phyloP scores from a whole-genome alignment of 2,797 vertebrate genomes.

The Euphonia xanthogaster region DNA sequence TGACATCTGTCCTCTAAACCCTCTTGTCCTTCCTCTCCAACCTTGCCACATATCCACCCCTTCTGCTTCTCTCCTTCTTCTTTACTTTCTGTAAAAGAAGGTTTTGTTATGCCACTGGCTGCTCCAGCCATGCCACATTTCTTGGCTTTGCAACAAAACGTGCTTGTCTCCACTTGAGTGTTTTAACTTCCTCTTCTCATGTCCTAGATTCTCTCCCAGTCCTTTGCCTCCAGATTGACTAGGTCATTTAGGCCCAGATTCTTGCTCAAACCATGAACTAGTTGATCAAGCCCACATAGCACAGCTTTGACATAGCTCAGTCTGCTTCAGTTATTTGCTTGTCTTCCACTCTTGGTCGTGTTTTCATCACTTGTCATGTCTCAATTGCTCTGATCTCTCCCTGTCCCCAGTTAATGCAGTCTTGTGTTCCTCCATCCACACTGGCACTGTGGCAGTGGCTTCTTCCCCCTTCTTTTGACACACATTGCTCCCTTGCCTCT shows the following conservation, averaged over 20 bases:
- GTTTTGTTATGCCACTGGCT: not conserved
- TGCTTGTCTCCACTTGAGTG: not conserved
- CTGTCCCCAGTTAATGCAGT: not conserved
- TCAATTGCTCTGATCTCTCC: not conserved
- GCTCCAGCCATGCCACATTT: not conserved
- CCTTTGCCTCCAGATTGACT: not conserved
- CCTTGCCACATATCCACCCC: not conserved
- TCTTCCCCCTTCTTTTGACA: rapidly evolving
- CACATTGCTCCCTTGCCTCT: not conserved
- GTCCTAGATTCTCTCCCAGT: not conserved
- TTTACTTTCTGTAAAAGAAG: not conserved
- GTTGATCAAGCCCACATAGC: not conserved
- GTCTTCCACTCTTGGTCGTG: not conserved
- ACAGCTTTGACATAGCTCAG: not conserved
- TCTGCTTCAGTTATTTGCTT: not conserved
- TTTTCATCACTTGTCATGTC: not conserved
- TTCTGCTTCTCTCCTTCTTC: not conserved
- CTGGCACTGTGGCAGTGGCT: not conserved
- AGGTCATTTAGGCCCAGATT: not conserved
- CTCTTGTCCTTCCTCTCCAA: not conserved
- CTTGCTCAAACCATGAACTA: not conserved
- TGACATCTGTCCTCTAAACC: not conserved
- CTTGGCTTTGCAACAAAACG: not conserved
- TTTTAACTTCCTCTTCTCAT: not conserved
- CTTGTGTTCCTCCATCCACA: not conserved